These are phyloP conservation scores for Oegoconia quadripuncta DNA, from an alignment of 2,888 invertebrate species.

Conservation along the genomic window DNA sequence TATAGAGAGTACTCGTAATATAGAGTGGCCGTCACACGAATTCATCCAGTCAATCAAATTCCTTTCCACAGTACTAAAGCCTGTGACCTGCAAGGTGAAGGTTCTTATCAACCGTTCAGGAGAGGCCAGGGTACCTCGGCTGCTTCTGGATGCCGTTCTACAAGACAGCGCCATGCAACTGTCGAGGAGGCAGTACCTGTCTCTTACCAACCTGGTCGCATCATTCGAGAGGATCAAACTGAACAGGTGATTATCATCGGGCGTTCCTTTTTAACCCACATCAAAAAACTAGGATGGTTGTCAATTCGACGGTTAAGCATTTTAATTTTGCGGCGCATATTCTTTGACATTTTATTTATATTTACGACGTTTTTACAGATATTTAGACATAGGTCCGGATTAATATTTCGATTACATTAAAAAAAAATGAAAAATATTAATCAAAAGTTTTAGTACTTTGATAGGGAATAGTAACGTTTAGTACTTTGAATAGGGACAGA, in stretches of 20 bases:
- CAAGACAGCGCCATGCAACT: constrained; percentile 87
- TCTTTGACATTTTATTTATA: no score
- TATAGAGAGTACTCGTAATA: background rate
- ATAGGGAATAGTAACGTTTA: no score
- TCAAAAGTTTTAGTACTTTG: no score
- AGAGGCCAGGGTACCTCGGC: constrained; percentile 80
- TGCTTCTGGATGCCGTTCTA: constrained; percentile 82
- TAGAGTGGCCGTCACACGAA: background rate
- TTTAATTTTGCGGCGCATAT: no score
- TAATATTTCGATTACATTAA: no score
- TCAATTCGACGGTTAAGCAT: no score
- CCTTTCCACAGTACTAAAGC: constrained; percentile 83
- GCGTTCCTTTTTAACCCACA: no score
- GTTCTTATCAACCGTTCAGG: constrained; percentile 84
- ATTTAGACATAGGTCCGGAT: no score
- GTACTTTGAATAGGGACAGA: no score
- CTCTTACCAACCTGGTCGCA: constrained; percentile 75
- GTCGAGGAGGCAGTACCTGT: constrained; percentile 85
- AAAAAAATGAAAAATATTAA: no score
- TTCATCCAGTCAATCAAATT: constrained; percentile 3
- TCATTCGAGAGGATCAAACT: constrained; percentile 82
- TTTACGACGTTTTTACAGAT: no score
- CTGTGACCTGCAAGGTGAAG: constrained; percentile 87
- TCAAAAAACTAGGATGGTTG: no score
- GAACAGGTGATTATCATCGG: constrained; percentile 73